Conservation (phyloP, 2,797 vertebrate genomes). For the Myotis pilosus region DNA sequence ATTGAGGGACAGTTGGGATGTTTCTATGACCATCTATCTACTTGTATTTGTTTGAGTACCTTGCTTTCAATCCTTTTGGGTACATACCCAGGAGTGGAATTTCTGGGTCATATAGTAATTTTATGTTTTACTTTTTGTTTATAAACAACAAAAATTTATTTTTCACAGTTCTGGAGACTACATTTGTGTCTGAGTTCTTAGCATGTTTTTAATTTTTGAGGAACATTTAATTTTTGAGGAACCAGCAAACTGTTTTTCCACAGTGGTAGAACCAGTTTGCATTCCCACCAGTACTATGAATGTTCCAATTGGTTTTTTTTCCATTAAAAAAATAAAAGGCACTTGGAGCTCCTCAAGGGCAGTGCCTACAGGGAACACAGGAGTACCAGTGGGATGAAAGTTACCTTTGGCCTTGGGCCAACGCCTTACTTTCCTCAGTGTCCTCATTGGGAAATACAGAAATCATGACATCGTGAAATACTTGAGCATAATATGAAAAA, state of each 20-base stretch:
- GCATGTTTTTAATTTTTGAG: too few species aligned
- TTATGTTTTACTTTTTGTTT: background rate
- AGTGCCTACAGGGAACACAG: background rate
- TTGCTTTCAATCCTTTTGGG: background rate
- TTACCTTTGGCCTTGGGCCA: background rate
- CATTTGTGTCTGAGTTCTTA: too few species aligned
- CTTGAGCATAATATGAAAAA: background rate
- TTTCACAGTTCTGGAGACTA: background rate
- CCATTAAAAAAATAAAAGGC: background rate
- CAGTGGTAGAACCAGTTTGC: background rate
- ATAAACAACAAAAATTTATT: background rate
- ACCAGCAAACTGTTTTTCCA: background rate
- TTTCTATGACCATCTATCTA: background rate
- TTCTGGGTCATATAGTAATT: background rate
- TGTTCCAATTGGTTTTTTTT: background rate
- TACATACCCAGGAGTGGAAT: background rate
- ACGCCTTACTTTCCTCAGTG: background rate
- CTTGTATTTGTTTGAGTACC: background rate
- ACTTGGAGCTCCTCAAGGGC: background rate
- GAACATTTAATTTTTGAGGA: background rate
- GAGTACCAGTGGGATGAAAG: background rate
- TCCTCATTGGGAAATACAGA: background rate
- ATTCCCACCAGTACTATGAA: background rate
- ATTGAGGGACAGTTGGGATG: background rate
- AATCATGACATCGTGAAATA: background rate